Evolutionary conservation across 2,113 vertebrate genomes (phyloP), one percentile per base, ranked within the genome.

Genomic region (Phasianus colchicus): DNA sequence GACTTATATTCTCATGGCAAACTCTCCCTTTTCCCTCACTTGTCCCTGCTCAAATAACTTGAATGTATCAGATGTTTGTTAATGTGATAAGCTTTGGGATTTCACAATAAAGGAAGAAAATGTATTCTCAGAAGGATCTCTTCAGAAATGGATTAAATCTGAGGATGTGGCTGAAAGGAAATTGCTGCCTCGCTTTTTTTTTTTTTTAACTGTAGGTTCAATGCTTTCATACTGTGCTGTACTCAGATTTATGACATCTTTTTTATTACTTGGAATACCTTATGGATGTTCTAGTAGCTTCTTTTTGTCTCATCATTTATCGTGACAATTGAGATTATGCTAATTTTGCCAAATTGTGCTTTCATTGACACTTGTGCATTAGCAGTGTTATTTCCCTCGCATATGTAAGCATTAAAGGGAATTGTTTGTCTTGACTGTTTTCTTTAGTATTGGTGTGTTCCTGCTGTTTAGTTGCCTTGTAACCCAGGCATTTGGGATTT

Each of bases 271-370:
- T 90, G 20, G 25, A 96, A 65, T 93, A 50, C 38, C 9, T 71
- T 85, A 42, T 69, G 85, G 84, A 55, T 89, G 50, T 90, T 93
- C 34, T 67, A 57, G 54, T 74, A 69, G 50, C 54, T 77, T 63
- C 32, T 29, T 16, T 22, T 18, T 83, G 11, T 79, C 11, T 76
- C 55, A 32, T 47, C 43, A 29, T 87, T 93, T 63, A 32, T 87
- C 0, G 0, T 45, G 74, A 66, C 0, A 1, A 36, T 42, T 36
- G 45, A 69, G 29, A 34, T 84, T 93, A 75, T 85, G 13, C 7
- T 70, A 32, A 65, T 45, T 60, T 38, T 71, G 70, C 54, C 48
- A 79, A 83, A 73, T 87, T 90, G 40, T 47, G 5, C 45, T 84
- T 75, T 65, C 45, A 22, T 10, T 69, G 66, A 48, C 85, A 0